Base-by-base conservation (phyloP, 2,797 vertebrate species). In the Amniataba percoides region DNA sequence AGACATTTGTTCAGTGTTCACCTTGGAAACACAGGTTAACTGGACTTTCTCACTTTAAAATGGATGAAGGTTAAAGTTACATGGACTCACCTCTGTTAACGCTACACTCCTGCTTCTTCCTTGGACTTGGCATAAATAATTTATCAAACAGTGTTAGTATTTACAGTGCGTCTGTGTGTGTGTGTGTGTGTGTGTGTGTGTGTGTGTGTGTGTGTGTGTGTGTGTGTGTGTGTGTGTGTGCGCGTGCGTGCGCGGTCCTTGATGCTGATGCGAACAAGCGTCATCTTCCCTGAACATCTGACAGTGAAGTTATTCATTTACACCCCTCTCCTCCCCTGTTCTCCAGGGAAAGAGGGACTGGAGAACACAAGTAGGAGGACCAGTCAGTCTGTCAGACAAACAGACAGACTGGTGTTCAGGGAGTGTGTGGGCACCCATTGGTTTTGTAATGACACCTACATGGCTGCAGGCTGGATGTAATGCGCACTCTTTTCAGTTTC, bases 291-390 rank as follows among this genome's bases (percentile, higher is more conserved):
- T 63, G 57, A 19, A 11, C 63, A 53, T 34, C 76, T 46, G 61
- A 69, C 71, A 71, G 43, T 61, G 61, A 71, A 63, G 71, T 55
- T 48, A 74, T 82, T 84, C 57, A 8, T 62, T 80, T 51, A 9
- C 65, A 43, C 55, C 67, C 27, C 21, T 68, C 39, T 63, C 36
- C 46, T 49, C 39, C 18, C 7, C 65, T 60, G 19, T 66, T 78
- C 63, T 70, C 77, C 39, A 52, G 64, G 27, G 55, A 81, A 10
- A 57, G 6, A 53, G 11, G 4, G 34, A 63, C 3, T 42, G 2
- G 49, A 46, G 36, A 69, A 62, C n/a, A 52, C 18, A 43, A 45
- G 23, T 53, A 34, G 59, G 48, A 27, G 62, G 55, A 72, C 51
- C 52, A 25, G 18, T 31, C 18, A 45, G 27, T 48, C 51, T 23